Evolutionary conservation across 2,113 vertebrate genomes (phyloP), one percentile per base, ranked within the genome.

Genomic region (Onychostoma macrolepis): DNA sequence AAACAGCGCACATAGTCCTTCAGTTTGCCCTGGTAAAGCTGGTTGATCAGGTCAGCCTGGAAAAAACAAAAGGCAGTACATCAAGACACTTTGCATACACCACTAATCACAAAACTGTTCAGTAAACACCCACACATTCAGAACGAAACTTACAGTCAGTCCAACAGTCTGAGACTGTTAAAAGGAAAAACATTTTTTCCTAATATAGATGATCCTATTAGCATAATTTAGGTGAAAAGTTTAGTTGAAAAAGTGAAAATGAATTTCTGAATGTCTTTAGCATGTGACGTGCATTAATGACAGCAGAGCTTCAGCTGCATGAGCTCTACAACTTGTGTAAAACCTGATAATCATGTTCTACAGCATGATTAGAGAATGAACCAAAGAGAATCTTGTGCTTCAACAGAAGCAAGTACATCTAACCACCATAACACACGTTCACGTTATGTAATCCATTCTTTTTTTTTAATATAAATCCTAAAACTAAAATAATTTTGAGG

Each of bases 1-100:
- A 99, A 95, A 92, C 98, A 99, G 53, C 97, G 96, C 43, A 99
- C 98, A 81, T 99, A 99, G 94, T 99, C 98, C 94, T 99, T 99
- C 93, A 99, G 95, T 89, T 99, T 99, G 88, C 98, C 98, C 94
- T 99, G 98, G 92, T 99, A 99, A 41, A 99, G 95, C 89, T 99
- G 98, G 91, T 99, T 99, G 94, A 99, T 99, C 88, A 99, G 96
- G 94, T 99, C 97, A 74, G 98, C 98, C 98, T 99, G 94, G 94
- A 80, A 87, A 11, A 80, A 80, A 92, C 74, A 76, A 91, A 71
- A 85, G 81, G 65, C 24, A 87, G 43, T 63, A 72, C 12, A n/a
- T 10, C 28, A 63, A 80, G 24, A 77, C 58, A 28, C 48, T 58
- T 6, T 33, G 21, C 19, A 82, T 75, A 33, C 79, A 67, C 19